A percentile compares a stretch with the other conserved stretches of the same genome.
Conservation (phyloP, 2,113 vertebrate species). For the Sigmodon hispidus region DNA sequence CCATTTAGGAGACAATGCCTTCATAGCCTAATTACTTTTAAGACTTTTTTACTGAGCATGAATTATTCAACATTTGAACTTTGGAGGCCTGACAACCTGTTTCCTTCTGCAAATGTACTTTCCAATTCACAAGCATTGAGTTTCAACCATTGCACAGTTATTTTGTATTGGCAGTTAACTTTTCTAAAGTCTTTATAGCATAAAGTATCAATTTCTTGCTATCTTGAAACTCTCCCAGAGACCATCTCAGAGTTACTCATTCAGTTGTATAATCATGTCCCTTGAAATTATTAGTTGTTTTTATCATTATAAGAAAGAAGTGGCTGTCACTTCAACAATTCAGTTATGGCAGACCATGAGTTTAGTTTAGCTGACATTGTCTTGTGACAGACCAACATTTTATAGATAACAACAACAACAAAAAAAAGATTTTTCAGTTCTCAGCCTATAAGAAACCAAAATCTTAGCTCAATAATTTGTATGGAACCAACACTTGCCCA, state of each 20-base stretch:
- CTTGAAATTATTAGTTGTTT: not conserved
- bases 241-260: not conserved
- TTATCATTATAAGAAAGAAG: not conserved
- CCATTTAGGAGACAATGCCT: not conserved
- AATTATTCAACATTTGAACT: not conserved
- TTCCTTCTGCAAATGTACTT: not conserved
- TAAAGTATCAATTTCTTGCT: not conserved
- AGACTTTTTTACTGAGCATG: not conserved
- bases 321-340: not conserved
- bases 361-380: not conserved
- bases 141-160: not conserved
- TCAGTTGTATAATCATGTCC: not conserved
- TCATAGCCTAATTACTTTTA: not conserved
- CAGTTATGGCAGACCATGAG: not conserved
- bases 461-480: not conserved
- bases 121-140: not conserved
- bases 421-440: not conserved
- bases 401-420: not conserved
- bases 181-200: not conserved
- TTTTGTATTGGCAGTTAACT: not conserved
- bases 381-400: not conserved
- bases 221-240: not conserved
- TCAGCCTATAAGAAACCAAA: not conserved
- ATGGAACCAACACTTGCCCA: not conserved
- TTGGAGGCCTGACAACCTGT: not conserved